Evolutionary conservation across 1,140 invertebrate species (phyloP), one percentile per base, ranked within the genome.

Genomic region (Neodiprion virginianus): DNA sequence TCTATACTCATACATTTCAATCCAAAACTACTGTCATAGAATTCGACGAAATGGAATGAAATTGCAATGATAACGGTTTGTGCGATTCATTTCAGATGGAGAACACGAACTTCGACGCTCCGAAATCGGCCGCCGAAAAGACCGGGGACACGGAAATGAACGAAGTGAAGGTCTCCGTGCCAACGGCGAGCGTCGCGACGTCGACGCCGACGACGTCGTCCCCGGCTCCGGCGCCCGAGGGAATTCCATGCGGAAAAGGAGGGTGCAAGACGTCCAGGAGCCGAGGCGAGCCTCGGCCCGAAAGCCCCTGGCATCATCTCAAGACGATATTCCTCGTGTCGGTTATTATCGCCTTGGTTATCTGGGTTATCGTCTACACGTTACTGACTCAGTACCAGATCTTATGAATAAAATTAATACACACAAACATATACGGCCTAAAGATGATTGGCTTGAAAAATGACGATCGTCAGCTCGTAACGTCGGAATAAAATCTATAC

Each of bases 301-400:
- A 89, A 70, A 89, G 85, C 71, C 89, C 89, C 1, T 90, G 90
- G 89, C 88, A 90, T 67, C 77, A 79, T 5, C 83, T 87, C 8
- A 91, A 90, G 74, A 90, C 89, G 0, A 78, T 89, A 49, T 90
- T 89, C 76, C 83, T 91, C 10, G 72, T 90, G 8, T 82, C 79
- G 7, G 84, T 87, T 2, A 85, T 91, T 73, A 79, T 86, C 12
- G 81, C 88, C 0, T 78, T 91, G 0, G 74, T 88, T 14, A 14
- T 90, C 1, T 91, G 90, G 90, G 81, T 90, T 11, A 81, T 90
- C 71, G 77, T 89, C 48, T 91, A 89, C 75, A 81, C 84, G 1
- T 72, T 86, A 8, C 78, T 90, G 87, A 85, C 84, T 0, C 82
- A 83, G 12, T 85, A 86, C 48, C 48, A 77, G 48, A 79, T 85